Evolutionary conservation across 2,888 invertebrate genomes (phyloP), one percentile per base, ranked within the genome.

Genomic region (Aphodius granarius): DNA sequence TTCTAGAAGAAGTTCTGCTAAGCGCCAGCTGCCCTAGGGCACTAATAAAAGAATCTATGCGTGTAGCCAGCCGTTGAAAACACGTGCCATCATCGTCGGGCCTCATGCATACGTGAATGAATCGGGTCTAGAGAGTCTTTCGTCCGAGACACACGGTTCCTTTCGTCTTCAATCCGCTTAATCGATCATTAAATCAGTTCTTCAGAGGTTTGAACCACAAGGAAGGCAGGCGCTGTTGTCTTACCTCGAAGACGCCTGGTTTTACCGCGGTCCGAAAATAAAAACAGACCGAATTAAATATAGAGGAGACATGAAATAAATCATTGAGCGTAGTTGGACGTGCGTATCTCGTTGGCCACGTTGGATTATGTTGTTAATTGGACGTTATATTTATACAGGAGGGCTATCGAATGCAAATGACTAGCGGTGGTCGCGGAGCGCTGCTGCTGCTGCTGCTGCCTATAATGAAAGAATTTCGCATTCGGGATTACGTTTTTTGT

Each of bases 401-500:
- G 68, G 68, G 21, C 21, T 21, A 68, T 68, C 68, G 68, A 68
- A 68, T 68, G 68, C 68, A 68, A 68, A 68, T 68, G 68, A 68
- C 68, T 19, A 9, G 20, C n/a, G n/a, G 68, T n/a, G 21, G n/a
- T 21, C 68, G 68, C 22, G 19, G 21, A 19, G 68, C 18, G 21
- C 68, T 43, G n/a, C n/a, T n/a, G n/a, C n/a, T n/a, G n/a, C n/a
- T n/a, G n/a, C n/a, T n/a, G n/a, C n/a, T n/a, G 68, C 22, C 19
- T 72, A 64, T 73, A 77, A 77, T 68, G 73, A 64, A 72, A 70
- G 75, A 73, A 77, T 75, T 75, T 74, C 17, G 17, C 17, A 65
- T 23, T 19, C 64, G 22, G 73, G 66, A 73, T 73, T 72, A 72
- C 64, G 71, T 77, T 78, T 77, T 77, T 74, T 72, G 68, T 62